Base-by-base conservation (phyloP, 2,797 vertebrate genomes). In the Semaprochilodus insignis region DNA sequence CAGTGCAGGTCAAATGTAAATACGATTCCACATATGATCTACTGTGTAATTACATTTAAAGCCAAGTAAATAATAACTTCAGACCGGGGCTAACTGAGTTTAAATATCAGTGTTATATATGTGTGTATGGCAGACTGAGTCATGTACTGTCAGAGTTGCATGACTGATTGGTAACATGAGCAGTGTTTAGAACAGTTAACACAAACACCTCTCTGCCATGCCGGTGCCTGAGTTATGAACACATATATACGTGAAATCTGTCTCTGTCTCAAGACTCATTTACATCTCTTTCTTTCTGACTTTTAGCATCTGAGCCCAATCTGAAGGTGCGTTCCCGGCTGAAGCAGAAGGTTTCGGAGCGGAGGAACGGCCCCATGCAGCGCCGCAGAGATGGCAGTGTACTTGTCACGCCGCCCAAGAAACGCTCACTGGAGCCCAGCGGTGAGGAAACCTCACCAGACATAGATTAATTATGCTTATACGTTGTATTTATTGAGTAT, bases 261-360 rank as follows among this genome's bases (percentile, higher is more conserved):
- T 74, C 25, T 48, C 31, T 8, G 1, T 52, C 57, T 63, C 62
- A 59, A 1, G 2, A 1, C 11, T 40, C 17, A 40, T 11, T 21
- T 67, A 2, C 34, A 11, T 44, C 11, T 69, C 21, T 48, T 15
- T 34, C 10, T 36, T 0, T 14, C 25, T n/a, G 10, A n/a, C 23
- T 48, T 13, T 48, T 73, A 88, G 87, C 87, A 1, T 88, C 87
- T 3, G 88, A 89, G 78, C 88, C 88, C 75, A 89, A 89, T 57
- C 84, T 89, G 59, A 89, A 89, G 72, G 87, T 89, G 44, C 87
- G 88, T 31, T 89, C 87, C 4, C 70, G 88, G 59, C 82, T 89
- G 34, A 89, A 89, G 81, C 87, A 89, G 82, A 89, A 89, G 76
- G 87, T 89, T 54, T 88, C 85, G 0, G 88, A 88, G 76, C 76